Conservation (phyloP, 2,113 vertebrate species). For the Leucopsar rothschildi region DNA sequence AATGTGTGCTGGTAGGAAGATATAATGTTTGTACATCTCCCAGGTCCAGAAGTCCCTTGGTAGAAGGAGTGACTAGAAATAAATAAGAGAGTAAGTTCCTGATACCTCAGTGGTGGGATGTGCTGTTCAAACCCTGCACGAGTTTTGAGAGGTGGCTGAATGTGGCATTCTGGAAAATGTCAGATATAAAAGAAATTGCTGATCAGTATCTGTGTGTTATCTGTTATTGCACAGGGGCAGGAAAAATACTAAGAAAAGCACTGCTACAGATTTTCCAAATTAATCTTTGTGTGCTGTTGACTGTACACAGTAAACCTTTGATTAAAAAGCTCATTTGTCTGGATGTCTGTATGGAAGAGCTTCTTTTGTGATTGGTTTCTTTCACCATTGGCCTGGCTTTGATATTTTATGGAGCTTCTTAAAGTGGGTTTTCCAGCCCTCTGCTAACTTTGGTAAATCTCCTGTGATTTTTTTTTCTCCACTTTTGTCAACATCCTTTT, state of each 20-base stretch:
- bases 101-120: neutral
- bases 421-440: neutral
- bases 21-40: neutral
- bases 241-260: neutral
- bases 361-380: neutral
- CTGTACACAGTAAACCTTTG: neutral
- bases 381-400: neutral
- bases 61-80: neutral
- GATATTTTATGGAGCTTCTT: neutral
- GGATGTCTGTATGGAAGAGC: neutral
- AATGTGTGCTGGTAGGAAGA: neutral
- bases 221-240: neutral
- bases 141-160: neutral
- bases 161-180: neutral
- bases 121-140: neutral
- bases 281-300: neutral
- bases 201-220: neutral
- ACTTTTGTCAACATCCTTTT: neutral
- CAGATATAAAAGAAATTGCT: neutral
- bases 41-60: neutral
- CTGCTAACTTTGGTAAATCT: neutral
- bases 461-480: neutral
- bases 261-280: neutral
- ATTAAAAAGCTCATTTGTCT: neutral
- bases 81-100: neutral